Evolutionary conservation across 2,113 vertebrate genomes (phyloP).

Genomic region (Alligator sinensis): DNA sequence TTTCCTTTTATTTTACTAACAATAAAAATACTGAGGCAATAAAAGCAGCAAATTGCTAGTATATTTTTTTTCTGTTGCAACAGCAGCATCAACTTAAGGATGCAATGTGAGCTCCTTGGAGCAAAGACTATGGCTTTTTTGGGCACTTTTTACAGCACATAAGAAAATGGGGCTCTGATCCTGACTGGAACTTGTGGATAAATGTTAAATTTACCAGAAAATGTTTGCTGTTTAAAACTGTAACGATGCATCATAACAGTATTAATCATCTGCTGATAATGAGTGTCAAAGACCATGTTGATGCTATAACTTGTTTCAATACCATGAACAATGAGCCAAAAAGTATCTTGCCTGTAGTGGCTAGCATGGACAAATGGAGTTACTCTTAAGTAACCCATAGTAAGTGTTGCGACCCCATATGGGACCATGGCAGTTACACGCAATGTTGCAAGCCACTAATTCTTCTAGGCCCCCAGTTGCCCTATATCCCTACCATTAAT

Average conservation of each 20-base stretch:
- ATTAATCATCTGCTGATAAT: neutral
- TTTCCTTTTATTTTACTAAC: constrained; percentile 55
- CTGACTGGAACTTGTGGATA: neutral
- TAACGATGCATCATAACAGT: neutral
- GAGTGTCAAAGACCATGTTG: neutral
- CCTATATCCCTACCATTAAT: too few species aligned
- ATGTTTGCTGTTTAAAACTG: neutral
- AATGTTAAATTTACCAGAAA: neutral
- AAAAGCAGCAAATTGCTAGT: neutral
- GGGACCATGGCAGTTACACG: too few species aligned
- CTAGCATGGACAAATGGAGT: neutral
- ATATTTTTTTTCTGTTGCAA: neutral
- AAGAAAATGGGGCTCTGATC: neutral
- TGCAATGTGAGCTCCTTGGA: neutral
- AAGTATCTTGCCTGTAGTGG: neutral
- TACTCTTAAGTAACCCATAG: neutral
- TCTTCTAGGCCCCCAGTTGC: too few species aligned
- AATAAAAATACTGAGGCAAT: constrained; percentile 38
- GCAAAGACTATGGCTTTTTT: neutral
- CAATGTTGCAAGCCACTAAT: too few species aligned
- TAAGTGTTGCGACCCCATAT: too few species aligned
- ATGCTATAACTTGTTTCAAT: neutral
- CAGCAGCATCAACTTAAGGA: neutral
- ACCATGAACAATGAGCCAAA: neutral
- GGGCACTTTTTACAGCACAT: neutral